Evolutionary conservation across 2,113 vertebrate genomes (phyloP).

Genomic region (Galeopterus variegatus): DNA sequence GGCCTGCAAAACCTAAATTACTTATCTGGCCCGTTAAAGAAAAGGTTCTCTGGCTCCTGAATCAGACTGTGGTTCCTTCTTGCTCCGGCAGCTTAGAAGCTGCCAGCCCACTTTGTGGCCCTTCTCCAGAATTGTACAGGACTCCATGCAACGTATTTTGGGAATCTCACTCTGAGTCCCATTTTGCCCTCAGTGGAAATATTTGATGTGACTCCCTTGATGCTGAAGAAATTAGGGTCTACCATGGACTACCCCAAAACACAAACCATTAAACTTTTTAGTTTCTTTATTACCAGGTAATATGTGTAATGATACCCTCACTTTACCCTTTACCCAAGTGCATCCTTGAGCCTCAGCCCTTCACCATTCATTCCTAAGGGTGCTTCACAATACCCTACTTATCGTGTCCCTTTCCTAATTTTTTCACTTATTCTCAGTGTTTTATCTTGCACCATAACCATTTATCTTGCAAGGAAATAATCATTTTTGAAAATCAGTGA

Average conservation of each 20-base stretch:
- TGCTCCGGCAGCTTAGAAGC: neutral
- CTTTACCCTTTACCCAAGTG: neutral
- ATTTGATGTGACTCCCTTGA: neutral
- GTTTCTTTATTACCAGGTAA: neutral
- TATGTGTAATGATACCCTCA: too few relatives aligned
- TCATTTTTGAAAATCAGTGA: neutral
- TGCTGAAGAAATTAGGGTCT: neutral
- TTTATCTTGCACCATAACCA: neutral
- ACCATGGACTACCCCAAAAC: neutral
- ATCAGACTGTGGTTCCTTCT: neutral
- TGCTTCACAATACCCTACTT: neutral
- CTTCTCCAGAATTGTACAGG: neutral
- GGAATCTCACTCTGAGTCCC: neutral
- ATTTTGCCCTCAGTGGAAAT: slow-evolving; percentile 12
- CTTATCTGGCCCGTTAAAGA: neutral
- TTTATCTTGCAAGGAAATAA: neutral
- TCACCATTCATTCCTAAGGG: neutral
- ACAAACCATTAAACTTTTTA: neutral
- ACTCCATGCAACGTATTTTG: neutral
- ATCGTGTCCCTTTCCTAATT: neutral
- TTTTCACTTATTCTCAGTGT: neutral
- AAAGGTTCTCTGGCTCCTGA: neutral
- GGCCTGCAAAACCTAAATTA: neutral
- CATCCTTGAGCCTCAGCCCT: neutral
- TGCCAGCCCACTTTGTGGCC: neutral